Conservation (phyloP, 2,888 invertebrate genomes). For the Calephelis perditalis region DNA sequence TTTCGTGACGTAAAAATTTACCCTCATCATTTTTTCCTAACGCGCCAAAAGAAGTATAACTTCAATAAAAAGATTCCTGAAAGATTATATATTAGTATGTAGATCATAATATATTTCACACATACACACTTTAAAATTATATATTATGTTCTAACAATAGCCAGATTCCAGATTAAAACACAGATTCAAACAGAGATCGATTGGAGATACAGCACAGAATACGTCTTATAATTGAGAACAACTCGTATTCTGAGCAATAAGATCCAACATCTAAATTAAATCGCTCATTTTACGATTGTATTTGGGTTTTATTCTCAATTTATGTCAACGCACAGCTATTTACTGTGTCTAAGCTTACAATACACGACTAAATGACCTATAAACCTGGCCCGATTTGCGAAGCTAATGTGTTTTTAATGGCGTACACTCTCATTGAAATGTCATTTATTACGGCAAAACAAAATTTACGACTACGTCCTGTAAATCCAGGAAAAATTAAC, state of each 20-base stretch:
- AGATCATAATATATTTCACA: too few species aligned
- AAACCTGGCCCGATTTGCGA: constrained; percentile 49
- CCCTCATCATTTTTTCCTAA: too few species aligned
- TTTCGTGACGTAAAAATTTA: too few species aligned
- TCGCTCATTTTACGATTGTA: constrained; percentile 2
- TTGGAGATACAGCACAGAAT: too few species aligned
- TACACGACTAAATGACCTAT: constrained; percentile 59
- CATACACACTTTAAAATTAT: too few species aligned
- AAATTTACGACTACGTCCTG: constrained; percentile 44
- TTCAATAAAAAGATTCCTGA: too few species aligned
- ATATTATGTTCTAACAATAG: too few species aligned
- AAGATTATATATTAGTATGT: too few species aligned
- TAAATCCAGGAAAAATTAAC: constrained; percentile 22
- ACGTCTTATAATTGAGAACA: too few species aligned
- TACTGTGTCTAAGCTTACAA: constrained; percentile 35
- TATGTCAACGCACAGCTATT: constrained; percentile 24
- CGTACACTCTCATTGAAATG: constrained; percentile 63
- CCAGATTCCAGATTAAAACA: too few species aligned
- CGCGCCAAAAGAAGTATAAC: too few species aligned
- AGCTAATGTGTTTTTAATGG: constrained; percentile 72
- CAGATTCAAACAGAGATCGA: too few species aligned
- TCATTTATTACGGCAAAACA: constrained; percentile 53
- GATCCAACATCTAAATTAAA: constrained; percentile 9
- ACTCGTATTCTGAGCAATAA: background rate
- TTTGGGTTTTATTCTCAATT: constrained; percentile 18